A percentile compares a stretch with the other conserved stretches of the same genome.
Evolutionary conservation across 2,797 vertebrate genomes (phyloP).

Genomic region (Pteronotus mesoamericanus): DNA sequence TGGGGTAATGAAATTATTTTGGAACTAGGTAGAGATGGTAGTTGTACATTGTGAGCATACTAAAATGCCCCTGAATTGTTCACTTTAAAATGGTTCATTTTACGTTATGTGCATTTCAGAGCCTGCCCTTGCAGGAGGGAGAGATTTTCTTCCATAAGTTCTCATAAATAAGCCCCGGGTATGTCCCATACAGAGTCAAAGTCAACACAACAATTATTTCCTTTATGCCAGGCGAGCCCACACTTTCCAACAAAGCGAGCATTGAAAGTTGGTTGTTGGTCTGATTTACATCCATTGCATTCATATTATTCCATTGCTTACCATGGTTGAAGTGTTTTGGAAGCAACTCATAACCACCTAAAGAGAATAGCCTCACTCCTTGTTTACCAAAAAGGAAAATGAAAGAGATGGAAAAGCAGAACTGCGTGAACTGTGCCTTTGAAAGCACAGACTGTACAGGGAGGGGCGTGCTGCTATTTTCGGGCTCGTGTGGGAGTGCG

Average conservation of each 20-base stretch:
- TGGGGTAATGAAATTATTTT: not conserved
- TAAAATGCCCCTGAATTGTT: not conserved
- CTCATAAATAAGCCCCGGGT: not conserved
- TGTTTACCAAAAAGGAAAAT: conserved; percentile 78
- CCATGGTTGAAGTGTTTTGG: not conserved
- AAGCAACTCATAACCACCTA: conserved; percentile 7
- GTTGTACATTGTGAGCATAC: not conserved
- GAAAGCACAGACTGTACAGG: conserved; percentile 67
- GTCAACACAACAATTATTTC: not conserved
- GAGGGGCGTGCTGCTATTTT: conserved; percentile 76
- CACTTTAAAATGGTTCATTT: not conserved
- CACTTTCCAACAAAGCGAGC: not conserved
- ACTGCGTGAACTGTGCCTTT: conserved; percentile 61
- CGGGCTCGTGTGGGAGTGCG: conserved; percentile 77
- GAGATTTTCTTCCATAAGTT: not conserved
- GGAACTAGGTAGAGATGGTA: not conserved
- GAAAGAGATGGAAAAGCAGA: conserved; percentile 70
- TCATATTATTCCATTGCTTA: not conserved
- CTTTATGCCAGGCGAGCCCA: not conserved
- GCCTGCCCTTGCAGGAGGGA: not conserved
- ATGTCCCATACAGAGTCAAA: not conserved
- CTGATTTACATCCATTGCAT: not conserved
- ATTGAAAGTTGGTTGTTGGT: not conserved
- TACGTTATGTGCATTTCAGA: not conserved
- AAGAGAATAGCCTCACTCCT: conserved; percentile 61